A percentile compares a stretch with the other conserved stretches of the same genome.
Conservation (phyloP, 2,888 invertebrate species). For the Polyploca ridens region DNA sequence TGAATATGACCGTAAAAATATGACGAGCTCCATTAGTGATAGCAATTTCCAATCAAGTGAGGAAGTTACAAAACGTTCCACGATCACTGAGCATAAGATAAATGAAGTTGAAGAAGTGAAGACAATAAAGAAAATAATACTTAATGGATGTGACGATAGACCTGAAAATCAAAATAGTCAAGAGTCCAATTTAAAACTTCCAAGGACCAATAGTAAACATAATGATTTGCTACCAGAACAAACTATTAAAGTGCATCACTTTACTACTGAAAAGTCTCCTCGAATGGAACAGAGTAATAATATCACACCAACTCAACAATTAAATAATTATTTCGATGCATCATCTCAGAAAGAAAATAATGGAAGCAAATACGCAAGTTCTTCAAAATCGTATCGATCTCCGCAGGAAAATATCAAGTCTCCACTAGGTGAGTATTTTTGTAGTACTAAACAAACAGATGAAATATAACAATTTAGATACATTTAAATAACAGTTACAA, state of each 20-base stretch:
- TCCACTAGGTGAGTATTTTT: constrained; percentile 31
- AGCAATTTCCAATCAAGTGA: constrained; percentile 66
- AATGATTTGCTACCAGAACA: constrained; percentile 5
- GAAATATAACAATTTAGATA: background rate
- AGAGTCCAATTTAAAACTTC: constrained; percentile 18
- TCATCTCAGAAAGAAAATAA: constrained; percentile 37
- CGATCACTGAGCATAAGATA: constrained; percentile 73
- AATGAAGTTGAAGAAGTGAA: constrained; percentile 78
- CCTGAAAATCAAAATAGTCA: constrained; percentile 31
- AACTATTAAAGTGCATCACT: constrained; percentile 3
- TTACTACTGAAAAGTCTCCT: constrained; percentile 34
- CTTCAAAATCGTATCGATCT: constrained; percentile 37
- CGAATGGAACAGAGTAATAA: constrained; percentile 36
- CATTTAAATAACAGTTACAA: background rate
- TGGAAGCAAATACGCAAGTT: constrained; percentile 37
- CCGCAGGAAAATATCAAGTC: constrained; percentile 42
- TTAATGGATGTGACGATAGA: constrained; percentile 64
- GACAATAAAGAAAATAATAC: constrained; percentile 75
- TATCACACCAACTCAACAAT: constrained; percentile 43
- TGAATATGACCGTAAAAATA: constrained; percentile 50
- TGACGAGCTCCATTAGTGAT: constrained; percentile 69
- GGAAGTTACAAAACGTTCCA: constrained; percentile 68
- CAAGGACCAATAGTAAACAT: background rate
- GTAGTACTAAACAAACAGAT: background rate
- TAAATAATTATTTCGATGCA: constrained; percentile 45